phyloP scores from a whole-genome alignment of 2,797 vertebrate genomes.

The Neosalanx taihuensis region DNA sequence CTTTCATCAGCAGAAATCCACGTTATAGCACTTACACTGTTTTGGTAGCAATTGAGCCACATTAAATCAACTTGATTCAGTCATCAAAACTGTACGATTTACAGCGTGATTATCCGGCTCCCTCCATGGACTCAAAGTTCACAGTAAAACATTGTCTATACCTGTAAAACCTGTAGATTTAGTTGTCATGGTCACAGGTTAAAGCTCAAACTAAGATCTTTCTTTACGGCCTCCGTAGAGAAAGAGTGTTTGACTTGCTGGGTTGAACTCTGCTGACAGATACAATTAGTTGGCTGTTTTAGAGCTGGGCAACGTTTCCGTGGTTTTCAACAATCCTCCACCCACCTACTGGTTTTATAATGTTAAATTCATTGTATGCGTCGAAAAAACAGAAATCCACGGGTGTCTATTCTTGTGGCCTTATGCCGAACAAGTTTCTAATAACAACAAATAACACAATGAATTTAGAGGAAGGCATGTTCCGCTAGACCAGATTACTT shows the following conservation, averaged over 20 bases:
- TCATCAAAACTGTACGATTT: constrained; percentile 40
- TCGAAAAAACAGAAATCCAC: neutral
- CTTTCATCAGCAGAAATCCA: constrained; percentile 51
- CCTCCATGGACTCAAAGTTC: constrained; percentile 6
- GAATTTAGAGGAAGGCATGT: neutral
- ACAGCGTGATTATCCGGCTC: constrained; percentile 25
- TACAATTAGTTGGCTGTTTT: constrained; percentile 53
- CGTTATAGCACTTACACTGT: constrained; percentile 44
- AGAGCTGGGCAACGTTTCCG: constrained; percentile 47
- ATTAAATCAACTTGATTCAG: constrained; percentile 48
- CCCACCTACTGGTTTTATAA: constrained; percentile 51
- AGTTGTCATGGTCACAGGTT: constrained; percentile 29
- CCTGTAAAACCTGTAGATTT: constrained; percentile 48
- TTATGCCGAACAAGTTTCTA: neutral
- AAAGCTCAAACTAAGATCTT: constrained; percentile 32
- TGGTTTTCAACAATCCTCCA: constrained; percentile 49
- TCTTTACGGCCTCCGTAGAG: constrained; percentile 38
- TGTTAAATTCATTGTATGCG: constrained; percentile 54
- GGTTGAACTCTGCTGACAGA: constrained; percentile 56
- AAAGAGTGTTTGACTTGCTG: constrained; percentile 47
- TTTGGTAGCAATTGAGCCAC: constrained; percentile 41
- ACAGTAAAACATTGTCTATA: neutral
- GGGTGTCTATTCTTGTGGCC: neutral
- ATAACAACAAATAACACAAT: neutral
- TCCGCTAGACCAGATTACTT: neutral